phyloP scores from a whole-genome alignment of 1,140 invertebrate genomes.

The Cydia fagiglandana region DNA sequence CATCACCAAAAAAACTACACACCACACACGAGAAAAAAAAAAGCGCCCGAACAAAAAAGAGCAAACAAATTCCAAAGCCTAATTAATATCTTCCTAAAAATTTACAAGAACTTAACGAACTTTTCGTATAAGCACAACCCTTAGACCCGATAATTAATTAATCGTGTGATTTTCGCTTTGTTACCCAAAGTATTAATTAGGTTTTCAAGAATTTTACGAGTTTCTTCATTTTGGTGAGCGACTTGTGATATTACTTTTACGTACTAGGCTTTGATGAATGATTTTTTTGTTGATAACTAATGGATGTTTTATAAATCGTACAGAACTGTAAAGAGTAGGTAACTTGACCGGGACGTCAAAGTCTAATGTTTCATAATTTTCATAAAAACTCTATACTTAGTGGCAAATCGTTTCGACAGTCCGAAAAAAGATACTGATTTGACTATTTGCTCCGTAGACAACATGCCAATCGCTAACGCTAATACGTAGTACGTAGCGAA shows the following conservation, averaged over 20 bases:
- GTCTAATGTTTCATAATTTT: too few species aligned
- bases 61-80: neutral
- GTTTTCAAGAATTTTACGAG: slow-evolving; percentile 2
- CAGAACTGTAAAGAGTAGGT: too few species aligned
- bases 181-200: slow-evolving; percentile 23
- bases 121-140: neutral
- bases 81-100: neutral
- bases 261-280: neutral
- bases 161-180: slow-evolving; percentile 29
- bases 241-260: slow-evolving; percentile 20
- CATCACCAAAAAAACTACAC: too few species aligned
- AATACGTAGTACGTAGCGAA: too few species aligned
- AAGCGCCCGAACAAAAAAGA: too few species aligned
- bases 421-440: too few species aligned
- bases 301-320: neutral
- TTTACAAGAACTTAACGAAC: neutral
- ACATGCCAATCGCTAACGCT: too few species aligned
- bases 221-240: slow-evolving; percentile 9
- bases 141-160: slow-evolving; percentile 22
- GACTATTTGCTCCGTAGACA: too few species aligned
- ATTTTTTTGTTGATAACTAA: neutral
- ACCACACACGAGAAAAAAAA: too few species aligned
- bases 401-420: too few species aligned
- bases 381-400: too few species aligned
- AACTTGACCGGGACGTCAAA: too few species aligned